These are phyloP conservation scores for Bradypus variegatus DNA, from an alignment of 2,797 vertebrate species.

Conservation along the genomic window DNA sequence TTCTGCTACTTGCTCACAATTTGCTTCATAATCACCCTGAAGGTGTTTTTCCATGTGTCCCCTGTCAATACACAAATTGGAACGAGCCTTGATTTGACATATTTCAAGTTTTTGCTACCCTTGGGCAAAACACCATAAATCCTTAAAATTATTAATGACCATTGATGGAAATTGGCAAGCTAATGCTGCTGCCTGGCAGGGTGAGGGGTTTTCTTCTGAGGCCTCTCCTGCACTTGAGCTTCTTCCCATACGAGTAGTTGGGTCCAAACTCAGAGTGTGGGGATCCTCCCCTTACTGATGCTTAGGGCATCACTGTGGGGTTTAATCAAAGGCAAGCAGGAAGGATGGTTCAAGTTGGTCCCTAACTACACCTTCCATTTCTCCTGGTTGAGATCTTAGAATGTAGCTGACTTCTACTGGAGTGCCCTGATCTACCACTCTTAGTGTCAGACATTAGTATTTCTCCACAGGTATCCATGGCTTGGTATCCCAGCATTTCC, in stretches of 20 bases:
- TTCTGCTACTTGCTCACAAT: not conserved
- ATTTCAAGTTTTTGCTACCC: not conserved
- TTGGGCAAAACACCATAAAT: not conserved
- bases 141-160: not conserved
- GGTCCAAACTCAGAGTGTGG: not conserved
- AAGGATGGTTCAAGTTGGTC: not conserved
- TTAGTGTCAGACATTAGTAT: not conserved
- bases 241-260: not conserved
- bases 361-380: not conserved
- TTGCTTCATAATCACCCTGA: not conserved
- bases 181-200: not conserved
- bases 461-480: not conserved
- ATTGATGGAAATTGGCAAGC: not conserved
- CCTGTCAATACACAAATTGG: not conserved
- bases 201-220: not conserved
- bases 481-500: not conserved
- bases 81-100: not conserved
- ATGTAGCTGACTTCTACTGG: not conserved
- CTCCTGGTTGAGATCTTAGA: not conserved
- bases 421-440: not conserved
- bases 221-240: not conserved
- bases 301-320: accelerated
- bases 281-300: not conserved
- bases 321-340: not conserved
- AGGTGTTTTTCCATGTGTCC: not conserved